A percentile compares a stretch with the other conserved stretches of the same genome.
Evolutionary conservation across 1,140 invertebrate species (phyloP).

Genomic region (Drosophila kepulauana): DNA sequence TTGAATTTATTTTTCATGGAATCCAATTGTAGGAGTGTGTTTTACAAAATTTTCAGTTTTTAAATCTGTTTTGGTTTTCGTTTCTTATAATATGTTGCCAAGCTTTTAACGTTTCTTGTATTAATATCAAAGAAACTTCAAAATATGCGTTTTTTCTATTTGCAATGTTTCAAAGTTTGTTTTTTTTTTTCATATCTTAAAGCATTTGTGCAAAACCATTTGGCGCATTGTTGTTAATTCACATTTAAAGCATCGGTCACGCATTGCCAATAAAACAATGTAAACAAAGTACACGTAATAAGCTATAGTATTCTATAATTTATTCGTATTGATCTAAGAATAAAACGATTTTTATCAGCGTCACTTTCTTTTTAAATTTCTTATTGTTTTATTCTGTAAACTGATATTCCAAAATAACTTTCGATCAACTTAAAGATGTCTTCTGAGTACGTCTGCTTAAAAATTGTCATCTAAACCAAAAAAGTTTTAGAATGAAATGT

Average conservation of each 20-base stretch:
- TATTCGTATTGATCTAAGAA: constrained; percentile 39
- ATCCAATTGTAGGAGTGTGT: constrained; percentile 38
- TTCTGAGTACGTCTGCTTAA: no score
- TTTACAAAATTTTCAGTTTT: constrained; percentile 4
- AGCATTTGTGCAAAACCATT: constrained; percentile 62
- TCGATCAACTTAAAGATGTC: no score
- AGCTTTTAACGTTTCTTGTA: constrained; percentile 71
- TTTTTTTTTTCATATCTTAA: constrained; percentile 61
- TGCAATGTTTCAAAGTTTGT: constrained; percentile 70
- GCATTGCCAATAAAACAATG: constrained; percentile 66
- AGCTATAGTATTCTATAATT: constrained; percentile 49
- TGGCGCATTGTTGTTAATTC: constrained; percentile 71
- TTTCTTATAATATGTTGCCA: constrained; percentile 58
- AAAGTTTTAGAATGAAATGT: no score
- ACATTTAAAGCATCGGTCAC: constrained; percentile 73
- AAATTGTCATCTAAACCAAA: no score
- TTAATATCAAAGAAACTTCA: constrained; percentile 65
- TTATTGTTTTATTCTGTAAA: no score
- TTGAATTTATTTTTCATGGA: constrained; percentile 15
- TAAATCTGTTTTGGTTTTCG: constrained; percentile 24
- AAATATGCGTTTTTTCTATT: constrained; percentile 71
- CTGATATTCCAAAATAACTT: no score
- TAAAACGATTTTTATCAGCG: constrained; percentile 42
- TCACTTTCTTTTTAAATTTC: constrained; percentile 43
- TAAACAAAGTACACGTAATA: constrained; percentile 48